Conservation (phyloP, 30 jellyfish, hydroid and myxozoan species). For the Aurelia coerulea region DNA sequence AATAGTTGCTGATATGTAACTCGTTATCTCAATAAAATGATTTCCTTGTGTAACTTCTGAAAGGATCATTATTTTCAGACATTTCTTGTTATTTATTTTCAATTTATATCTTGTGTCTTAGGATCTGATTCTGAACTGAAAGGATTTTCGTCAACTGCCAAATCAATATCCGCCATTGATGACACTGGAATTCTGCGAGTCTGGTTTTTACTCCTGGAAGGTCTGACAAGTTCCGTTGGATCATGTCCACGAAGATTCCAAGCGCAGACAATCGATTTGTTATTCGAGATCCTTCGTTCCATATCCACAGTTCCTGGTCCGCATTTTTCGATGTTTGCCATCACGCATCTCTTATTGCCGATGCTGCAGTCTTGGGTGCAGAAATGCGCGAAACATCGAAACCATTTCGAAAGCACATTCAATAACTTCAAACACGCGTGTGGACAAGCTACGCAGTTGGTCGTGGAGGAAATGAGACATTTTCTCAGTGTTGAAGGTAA, state of each 20-base stretch:
- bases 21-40: no score
- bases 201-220: constrained; percentile 95
- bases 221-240: constrained; percentile 87
- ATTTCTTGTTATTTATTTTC: neutral
- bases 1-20: no score
- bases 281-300: constrained; percentile 94
- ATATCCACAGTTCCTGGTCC: constrained; percentile 99
- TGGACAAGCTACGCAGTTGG: constrained; percentile 97
- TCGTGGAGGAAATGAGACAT: constrained; percentile 96
- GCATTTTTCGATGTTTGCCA: constrained; percentile 94
- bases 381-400: constrained; percentile 75
- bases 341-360: constrained; percentile 92
- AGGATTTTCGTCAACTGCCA: constrained; percentile 79
- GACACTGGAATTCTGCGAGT: constrained; percentile 99
- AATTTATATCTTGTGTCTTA: neutral
- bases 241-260: constrained; percentile 90
- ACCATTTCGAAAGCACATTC: constrained; percentile 87
- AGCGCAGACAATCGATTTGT: constrained; percentile 83
- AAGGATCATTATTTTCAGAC: no score
- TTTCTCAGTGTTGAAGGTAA: constrained; percentile 96
- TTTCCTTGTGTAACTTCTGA: no score
- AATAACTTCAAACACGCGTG: constrained; percentile 96
- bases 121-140: constrained; percentile 78
- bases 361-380: constrained; percentile 97
- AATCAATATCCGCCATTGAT: constrained; percentile 92